phyloP scores from a whole-genome alignment of 2,797 vertebrate species.

The Buceros bicornis region DNA sequence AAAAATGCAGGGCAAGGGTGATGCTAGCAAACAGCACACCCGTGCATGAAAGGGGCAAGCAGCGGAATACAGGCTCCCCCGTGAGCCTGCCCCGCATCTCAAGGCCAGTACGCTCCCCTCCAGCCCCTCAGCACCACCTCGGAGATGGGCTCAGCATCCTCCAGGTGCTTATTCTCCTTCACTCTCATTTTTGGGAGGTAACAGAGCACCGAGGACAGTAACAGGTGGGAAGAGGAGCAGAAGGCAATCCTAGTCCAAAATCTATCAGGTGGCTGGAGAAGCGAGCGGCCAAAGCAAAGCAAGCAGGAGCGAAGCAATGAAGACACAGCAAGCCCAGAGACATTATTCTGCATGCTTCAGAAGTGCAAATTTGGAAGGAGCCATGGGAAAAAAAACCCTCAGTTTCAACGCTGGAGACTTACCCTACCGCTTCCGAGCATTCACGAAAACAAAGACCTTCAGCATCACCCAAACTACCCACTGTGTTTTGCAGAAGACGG shows the following conservation, averaged over 20 bases:
- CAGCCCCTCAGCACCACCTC: background rate
- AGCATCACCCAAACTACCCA: background rate
- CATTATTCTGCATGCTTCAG: background rate
- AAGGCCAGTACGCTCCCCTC: background rate
- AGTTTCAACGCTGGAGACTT: fast-evolving
- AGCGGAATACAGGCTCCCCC: background rate
- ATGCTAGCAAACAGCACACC: background rate
- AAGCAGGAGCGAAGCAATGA: background rate
- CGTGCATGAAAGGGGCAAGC: background rate
- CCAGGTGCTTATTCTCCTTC: background rate
- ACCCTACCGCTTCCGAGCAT: background rate
- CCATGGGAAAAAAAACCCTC: background rate
- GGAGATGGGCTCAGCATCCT: fast-evolving
- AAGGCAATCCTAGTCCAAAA: background rate
- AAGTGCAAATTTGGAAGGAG: background rate
- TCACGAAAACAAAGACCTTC: background rate
- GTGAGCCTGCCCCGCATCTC: background rate
- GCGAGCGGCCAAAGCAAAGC: fast-evolving
- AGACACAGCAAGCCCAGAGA: background rate
- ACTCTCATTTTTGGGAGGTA: background rate
- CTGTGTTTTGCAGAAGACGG: background rate
- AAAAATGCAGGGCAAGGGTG: background rate
- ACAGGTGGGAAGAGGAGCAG: background rate
- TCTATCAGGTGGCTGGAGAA: fast-evolving
- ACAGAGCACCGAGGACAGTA: background rate